A percentile compares a stretch with the other conserved stretches of the same genome.
Conservation (phyloP, 2,113 vertebrate genomes). For the Lepus americanus region DNA sequence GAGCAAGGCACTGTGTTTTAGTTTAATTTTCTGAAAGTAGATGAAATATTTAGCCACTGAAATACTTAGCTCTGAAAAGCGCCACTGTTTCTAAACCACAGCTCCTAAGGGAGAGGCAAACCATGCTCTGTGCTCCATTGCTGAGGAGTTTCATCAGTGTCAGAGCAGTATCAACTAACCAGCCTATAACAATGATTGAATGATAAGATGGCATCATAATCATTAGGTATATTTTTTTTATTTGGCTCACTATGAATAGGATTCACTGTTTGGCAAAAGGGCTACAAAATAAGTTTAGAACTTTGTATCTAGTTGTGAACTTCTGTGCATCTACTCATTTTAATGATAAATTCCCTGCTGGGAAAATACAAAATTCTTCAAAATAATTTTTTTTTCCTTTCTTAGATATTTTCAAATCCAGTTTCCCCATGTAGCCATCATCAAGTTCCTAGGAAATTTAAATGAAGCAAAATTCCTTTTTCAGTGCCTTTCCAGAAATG, state of each 20-base stretch:
- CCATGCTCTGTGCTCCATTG: neutral
- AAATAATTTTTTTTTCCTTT: neutral
- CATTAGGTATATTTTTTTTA: neutral
- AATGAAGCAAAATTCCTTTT: neutral
- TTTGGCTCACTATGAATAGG: neutral
- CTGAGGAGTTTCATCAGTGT: slow-evolving; percentile 32
- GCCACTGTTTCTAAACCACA: neutral
- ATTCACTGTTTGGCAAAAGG: neutral
- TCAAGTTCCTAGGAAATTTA: neutral
- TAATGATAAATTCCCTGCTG: neutral
- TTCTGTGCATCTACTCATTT: slow-evolving; percentile 21
- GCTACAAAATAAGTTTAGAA: neutral
- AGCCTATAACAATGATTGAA: slow-evolving; percentile 14
- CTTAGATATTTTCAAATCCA: neutral
- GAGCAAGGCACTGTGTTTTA: neutral
- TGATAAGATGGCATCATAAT: neutral
- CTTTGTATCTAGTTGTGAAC: neutral
- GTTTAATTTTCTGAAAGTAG: slow-evolving; percentile 16
- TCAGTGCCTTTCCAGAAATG: neutral
- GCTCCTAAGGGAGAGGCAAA: neutral
- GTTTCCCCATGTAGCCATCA: neutral
- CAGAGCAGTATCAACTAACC: neutral
- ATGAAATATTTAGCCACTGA: slow-evolving; percentile 53
- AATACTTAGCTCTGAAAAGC: slow-evolving; percentile 31
- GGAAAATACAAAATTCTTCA: neutral